A percentile compares a stretch with the other conserved stretches of the same genome.
phyloP scores from a whole-genome alignment of 1,140 invertebrate species.

The Venturia canescens region DNA sequence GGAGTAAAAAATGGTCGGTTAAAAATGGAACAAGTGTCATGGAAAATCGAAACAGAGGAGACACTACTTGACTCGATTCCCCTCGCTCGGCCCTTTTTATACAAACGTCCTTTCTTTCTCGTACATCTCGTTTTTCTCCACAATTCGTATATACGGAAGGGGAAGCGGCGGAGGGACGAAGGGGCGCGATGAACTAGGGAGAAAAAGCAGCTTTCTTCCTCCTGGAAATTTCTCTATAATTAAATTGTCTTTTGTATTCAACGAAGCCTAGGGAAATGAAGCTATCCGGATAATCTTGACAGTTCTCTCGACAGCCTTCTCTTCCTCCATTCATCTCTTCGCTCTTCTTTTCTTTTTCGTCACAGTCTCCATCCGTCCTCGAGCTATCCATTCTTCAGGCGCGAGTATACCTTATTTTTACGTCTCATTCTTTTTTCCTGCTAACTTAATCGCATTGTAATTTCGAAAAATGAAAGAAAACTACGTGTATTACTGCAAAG shows the following conservation, averaged over 20 bases:
- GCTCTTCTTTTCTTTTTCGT: background rate
- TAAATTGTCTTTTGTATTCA: slow-evolving; percentile 71
- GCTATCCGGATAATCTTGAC: slow-evolving; percentile 37
- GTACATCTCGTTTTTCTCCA: background rate
- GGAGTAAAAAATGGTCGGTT: background rate
- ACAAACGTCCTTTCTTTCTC: background rate
- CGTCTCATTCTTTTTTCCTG: background rate
- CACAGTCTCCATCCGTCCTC: background rate
- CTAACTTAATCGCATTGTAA: background rate
- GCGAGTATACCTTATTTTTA: slow-evolving; percentile 32
- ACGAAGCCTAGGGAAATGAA: slow-evolving; percentile 42
- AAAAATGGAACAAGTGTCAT: background rate
- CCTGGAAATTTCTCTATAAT: slow-evolving; percentile 66
- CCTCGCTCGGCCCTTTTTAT: slow-evolving; percentile 4
- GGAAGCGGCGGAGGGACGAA: background rate
- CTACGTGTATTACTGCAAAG: background rate
- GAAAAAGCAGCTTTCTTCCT: slow-evolving; percentile 47
- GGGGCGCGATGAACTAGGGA: background rate
- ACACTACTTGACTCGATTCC: background rate
- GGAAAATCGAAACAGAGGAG: background rate
- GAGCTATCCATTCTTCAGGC: background rate
- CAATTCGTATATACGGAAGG: background rate
- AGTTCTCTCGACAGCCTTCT: background rate
- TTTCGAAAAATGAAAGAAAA: background rate
- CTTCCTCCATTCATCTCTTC: background rate